Evolutionary conservation across 2,113 vertebrate species (phyloP), one percentile per base, ranked within the genome.

Genomic region (Myrmophylax atrothorax): DNA sequence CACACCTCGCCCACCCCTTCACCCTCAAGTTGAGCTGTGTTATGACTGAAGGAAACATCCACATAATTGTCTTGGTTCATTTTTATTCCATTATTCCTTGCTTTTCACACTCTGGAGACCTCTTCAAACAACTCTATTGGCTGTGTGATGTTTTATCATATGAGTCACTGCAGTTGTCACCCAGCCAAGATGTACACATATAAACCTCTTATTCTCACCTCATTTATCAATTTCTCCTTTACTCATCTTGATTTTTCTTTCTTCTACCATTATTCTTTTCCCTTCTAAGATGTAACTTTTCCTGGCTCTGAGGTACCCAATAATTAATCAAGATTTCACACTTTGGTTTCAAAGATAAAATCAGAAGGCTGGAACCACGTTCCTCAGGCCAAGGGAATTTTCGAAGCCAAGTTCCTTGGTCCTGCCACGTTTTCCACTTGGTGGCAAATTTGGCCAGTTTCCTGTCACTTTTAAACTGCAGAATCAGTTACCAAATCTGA

Each of bases 91-190:
- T 62, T 93, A 38, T 58, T 35, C 50, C 50, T 62, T 28, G 12
- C 25, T 63, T 55, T 69, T 86, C 26, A 14, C 19, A 58, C 83
- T 58, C 86, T 38, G 60, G 86, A 77, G 92, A 77, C 37, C 13
- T 90, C 85, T 75, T 66, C 59, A 67, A 66, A 33, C 38, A 77
- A 2, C 52, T 67, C 50, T 17, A 25, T 44, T 59, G 46, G 63
- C 75, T 83, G 67, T 31, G 46, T 50, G 55, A 25, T 88, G 33
- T 62, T 90, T 58, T 35, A 40, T 13, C 10, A 5, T 44, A 3
- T 79, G 85, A 95, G 78, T 95, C 82, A 73, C 50, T 80, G 73
- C 46, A 60, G 73, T 68, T 93, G 85, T 68, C 67, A 88, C 44
- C 74, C 40, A 79, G 85, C 84, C 67, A 74, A 66, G 52, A 66